These are phyloP conservation scores for Aeoliscus strigatus DNA, from an alignment of 2,797 vertebrate genomes.

Conservation along the genomic window DNA sequence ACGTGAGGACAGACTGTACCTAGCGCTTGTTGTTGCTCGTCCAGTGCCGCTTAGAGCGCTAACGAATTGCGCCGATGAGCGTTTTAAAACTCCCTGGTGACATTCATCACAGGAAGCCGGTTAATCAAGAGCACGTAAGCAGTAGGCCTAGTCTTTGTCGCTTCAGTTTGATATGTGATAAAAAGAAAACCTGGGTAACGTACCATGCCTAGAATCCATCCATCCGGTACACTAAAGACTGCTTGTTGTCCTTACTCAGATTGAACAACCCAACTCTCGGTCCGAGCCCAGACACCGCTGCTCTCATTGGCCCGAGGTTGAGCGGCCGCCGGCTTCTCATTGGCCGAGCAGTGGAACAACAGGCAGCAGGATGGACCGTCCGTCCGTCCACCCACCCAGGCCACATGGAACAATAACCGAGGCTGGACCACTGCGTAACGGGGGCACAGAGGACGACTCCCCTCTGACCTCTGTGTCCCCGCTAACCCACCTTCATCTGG, in stretches of 20 bases:
- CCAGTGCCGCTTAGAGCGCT: constrained; percentile 49
- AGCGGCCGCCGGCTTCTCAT: constrained; percentile 52
- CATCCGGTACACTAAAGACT: constrained; percentile 53
- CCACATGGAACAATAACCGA: constrained; percentile 66
- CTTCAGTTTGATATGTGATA: constrained; percentile 16
- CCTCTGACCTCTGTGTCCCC: constrained; percentile 13
- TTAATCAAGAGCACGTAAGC: not conserved
- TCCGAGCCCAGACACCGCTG: constrained; percentile 47
- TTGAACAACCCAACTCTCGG: constrained; percentile 71
- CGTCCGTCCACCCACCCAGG: constrained; percentile 51
- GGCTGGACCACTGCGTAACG: constrained; percentile 12
- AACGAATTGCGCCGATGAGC: constrained; percentile 44
- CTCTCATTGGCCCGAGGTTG: constrained; percentile 66
- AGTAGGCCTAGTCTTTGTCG: constrained; percentile 9
- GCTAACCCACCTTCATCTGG: constrained; percentile 8
- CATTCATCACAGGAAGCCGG: constrained; percentile 37
- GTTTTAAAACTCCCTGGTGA: constrained; percentile 46
- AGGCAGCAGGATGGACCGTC: constrained; percentile 62
- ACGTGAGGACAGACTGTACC: constrained; percentile 61
- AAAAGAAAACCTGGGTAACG: constrained; percentile 30
- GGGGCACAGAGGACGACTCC: constrained; percentile 3
- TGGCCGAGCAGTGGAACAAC: constrained; percentile 69
- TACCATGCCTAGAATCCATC: constrained; percentile 62
- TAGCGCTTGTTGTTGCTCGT: constrained; percentile 46
- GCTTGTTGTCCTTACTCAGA: constrained; percentile 65